These are phyloP conservation scores for Catostomus latipinnis DNA, from an alignment of 2,797 vertebrate genomes.

Conservation along the genomic window DNA sequence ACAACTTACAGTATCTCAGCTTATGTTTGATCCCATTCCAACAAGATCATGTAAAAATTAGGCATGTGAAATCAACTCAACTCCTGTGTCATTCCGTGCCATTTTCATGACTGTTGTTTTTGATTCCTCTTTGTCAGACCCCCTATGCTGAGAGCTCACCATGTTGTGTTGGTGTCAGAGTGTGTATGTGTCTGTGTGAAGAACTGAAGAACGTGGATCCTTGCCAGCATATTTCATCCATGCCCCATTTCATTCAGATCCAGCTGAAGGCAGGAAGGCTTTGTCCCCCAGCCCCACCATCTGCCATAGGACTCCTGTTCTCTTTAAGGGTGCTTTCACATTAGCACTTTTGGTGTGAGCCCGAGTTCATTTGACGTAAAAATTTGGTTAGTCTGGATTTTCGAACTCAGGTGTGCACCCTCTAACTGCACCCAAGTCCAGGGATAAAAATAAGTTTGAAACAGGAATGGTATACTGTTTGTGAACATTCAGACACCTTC, in stretches of 20 bases:
- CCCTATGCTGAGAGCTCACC: constrained; percentile 68
- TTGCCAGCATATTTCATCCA: constrained; percentile 80
- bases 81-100: constrained; percentile 60
- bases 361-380: too few species aligned
- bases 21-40: constrained; percentile 33
- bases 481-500: too few species aligned
- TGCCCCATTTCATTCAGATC: constrained; percentile 75
- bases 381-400: too few species aligned
- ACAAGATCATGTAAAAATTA: constrained; percentile 58
- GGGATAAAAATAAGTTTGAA: too few species aligned
- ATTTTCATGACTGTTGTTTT: constrained; percentile 69
- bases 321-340: constrained; percentile 12
- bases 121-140: constrained; percentile 75
- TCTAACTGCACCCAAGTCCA: too few species aligned
- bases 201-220: constrained; percentile 80
- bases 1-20: not conserved
- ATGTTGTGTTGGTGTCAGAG: constrained; percentile 67
- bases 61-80: constrained; percentile 65
- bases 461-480: too few species aligned
- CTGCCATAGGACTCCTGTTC: constrained; percentile 66
- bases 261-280: constrained; percentile 69
- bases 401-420: too few species aligned
- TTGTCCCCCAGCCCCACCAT: constrained; percentile 74
- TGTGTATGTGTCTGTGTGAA: constrained; percentile 59
- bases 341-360: too few species aligned